Evolutionary conservation across 2,888 invertebrate species (phyloP).

Genomic region (Didymodactylos carnosus): DNA sequence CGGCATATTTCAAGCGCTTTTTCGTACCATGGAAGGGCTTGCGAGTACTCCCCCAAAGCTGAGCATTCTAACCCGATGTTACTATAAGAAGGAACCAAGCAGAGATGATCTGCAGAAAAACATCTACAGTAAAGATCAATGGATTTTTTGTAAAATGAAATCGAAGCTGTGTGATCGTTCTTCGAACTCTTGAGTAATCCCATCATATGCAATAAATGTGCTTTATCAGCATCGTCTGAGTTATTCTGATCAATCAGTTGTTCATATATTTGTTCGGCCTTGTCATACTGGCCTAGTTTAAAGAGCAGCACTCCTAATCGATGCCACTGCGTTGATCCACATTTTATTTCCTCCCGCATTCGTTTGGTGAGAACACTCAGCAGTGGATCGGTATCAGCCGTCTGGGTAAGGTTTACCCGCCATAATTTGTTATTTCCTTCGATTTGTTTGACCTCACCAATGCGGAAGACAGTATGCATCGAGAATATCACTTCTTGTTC

Average conservation of each 20-base stretch:
- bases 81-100: not conserved
- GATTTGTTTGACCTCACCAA: not conserved
- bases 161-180: not conserved
- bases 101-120: not conserved
- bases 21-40: not conserved
- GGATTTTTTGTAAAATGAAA: not conserved
- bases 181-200: not conserved
- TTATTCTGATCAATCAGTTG: not conserved
- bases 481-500: not conserved
- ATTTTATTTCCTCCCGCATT: not conserved
- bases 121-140: not conserved
- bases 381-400: not conserved
- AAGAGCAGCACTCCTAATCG: not conserved
- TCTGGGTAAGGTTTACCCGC: not conserved
- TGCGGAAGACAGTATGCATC: not conserved
- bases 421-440: not conserved
- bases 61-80: too few relatives aligned
- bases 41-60: not conserved
- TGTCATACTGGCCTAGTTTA: not conserved
- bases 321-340: not conserved
- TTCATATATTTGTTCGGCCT: not conserved
- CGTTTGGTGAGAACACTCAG: not conserved
- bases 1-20: not conserved
- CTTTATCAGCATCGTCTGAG: not conserved
- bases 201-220: not conserved